These are phyloP conservation scores for Achlya flavicornis DNA, from an alignment of 2,888 invertebrate genomes.

Conservation along the genomic window DNA sequence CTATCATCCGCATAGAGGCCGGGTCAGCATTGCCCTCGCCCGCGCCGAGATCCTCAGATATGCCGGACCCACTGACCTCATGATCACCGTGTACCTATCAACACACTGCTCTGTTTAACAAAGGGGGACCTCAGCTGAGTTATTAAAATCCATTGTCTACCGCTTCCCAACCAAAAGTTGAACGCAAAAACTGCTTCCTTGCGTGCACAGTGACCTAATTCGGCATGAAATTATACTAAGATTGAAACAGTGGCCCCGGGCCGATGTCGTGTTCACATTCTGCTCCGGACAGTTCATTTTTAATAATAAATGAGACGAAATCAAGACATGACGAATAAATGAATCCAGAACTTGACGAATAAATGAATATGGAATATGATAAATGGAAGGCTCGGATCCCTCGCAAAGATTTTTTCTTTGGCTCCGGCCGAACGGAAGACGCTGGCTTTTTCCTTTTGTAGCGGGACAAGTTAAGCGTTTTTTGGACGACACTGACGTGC, in stretches of 20 bases:
- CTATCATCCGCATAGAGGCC: slow-evolving; percentile 57
- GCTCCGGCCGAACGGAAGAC: slow-evolving; percentile 82
- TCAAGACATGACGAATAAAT: slow-evolving; percentile 85
- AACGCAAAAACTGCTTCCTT: slow-evolving; percentile 39
- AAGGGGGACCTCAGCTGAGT: slow-evolving; percentile 25
- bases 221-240: slow-evolving; percentile 79
- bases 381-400: slow-evolving; percentile 81
- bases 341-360: slow-evolving; percentile 85
- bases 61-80: slow-evolving; percentile 55
- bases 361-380: slow-evolving; percentile 85
- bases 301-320: slow-evolving; percentile 85
- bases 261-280: slow-evolving; percentile 72
- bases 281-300: slow-evolving; percentile 84
- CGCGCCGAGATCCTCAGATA: slow-evolving; percentile 54
- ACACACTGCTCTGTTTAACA: slow-evolving; percentile 31
- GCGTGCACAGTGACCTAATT: slow-evolving; percentile 64
- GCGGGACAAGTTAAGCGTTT: slow-evolving; percentile 83
- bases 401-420: slow-evolving; percentile 83
- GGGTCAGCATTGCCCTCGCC: slow-evolving; percentile 52
- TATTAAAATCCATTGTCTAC: slow-evolving; percentile 9
- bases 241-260: slow-evolving; percentile 79
- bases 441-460: slow-evolving; percentile 83
- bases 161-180: slow-evolving; percentile 35
- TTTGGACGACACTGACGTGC: slow-evolving; percentile 75
- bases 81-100: slow-evolving; percentile 41